Percentiles rank a stretch among this genome's conserved stretches.
Conservation (phyloP, 1,140 invertebrate species). For the Magallana angulata region DNA sequence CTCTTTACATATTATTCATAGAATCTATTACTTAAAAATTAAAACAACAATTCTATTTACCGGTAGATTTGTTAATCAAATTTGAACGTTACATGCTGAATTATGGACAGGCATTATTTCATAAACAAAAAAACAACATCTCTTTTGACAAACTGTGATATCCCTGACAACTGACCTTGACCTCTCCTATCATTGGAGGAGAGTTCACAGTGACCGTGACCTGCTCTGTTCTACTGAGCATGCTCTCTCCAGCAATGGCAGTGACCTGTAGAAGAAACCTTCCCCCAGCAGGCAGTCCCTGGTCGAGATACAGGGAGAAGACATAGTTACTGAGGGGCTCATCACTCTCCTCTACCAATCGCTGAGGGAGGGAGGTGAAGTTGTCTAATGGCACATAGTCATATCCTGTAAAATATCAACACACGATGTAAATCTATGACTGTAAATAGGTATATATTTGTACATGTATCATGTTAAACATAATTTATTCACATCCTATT, state of each 20-base stretch:
- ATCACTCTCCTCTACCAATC: background rate
- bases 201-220: slow-evolving; percentile 44
- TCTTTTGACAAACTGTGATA: no score
- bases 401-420: slow-evolving; percentile 42
- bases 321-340: background rate
- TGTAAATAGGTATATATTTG: no score
- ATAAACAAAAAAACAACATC: no score
- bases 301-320: slow-evolving; percentile 21
- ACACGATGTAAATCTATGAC: background rate
- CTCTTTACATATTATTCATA: no score
- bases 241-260: slow-evolving; percentile 23
- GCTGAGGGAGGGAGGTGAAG: background rate
- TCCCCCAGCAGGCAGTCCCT: slow-evolving; percentile 43
- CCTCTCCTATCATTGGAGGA: slow-evolving; percentile 43
- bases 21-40: no score
- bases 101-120: no score
- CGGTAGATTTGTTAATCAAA: no score
- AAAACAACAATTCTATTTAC: no score
- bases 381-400: slow-evolving; percentile 39
- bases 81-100: no score
- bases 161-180: slow-evolving; percentile 27
- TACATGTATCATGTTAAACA: no score
- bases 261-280: background rate
- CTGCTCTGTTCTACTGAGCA: background rate
- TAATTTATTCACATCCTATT: no score